Evolutionary conservation across 1,140 invertebrate genomes (phyloP).

Genomic region (Cyrtorhinus lividipennis): DNA sequence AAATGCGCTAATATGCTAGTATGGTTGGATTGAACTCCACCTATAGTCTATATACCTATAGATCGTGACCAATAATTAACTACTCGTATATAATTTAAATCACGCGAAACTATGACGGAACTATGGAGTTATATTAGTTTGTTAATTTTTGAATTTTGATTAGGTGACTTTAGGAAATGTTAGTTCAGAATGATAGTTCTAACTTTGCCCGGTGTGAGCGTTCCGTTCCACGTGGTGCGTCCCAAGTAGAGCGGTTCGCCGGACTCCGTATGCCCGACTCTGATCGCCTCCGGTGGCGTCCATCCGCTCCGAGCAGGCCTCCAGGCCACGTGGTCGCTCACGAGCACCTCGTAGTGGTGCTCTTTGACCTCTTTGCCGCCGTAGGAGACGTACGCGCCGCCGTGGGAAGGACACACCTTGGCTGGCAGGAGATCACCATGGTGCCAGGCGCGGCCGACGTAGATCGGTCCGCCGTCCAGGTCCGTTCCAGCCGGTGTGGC

Average conservation of each 20-base stretch:
- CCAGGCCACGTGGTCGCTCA: background rate
- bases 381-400: constrained; percentile 46
- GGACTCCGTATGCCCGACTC: background rate
- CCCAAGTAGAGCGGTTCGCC: background rate
- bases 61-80: too few species aligned
- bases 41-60: too few species aligned
- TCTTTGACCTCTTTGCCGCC: constrained; percentile 45
- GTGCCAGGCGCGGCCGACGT: constrained; percentile 54
- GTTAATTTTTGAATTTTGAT: too few species aligned
- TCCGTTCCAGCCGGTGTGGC: constrained; percentile 56
- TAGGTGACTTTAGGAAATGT: too few species aligned
- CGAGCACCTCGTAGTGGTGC: constrained; percentile 36
- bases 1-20: too few species aligned
- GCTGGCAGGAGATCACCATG: constrained; percentile 57
- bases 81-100: too few species aligned
- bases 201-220: background rate
- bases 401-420: constrained; percentile 52
- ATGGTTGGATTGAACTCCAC: too few species aligned
- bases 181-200: too few species aligned
- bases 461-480: constrained; percentile 50
- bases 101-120: too few species aligned
- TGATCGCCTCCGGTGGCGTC: background rate
- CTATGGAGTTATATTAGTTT: too few species aligned
- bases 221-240: background rate
- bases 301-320: background rate